Evolutionary conservation across 2,113 vertebrate genomes (phyloP), one percentile per base, ranked within the genome.

Genomic region (Cyanistes caeruleus): DNA sequence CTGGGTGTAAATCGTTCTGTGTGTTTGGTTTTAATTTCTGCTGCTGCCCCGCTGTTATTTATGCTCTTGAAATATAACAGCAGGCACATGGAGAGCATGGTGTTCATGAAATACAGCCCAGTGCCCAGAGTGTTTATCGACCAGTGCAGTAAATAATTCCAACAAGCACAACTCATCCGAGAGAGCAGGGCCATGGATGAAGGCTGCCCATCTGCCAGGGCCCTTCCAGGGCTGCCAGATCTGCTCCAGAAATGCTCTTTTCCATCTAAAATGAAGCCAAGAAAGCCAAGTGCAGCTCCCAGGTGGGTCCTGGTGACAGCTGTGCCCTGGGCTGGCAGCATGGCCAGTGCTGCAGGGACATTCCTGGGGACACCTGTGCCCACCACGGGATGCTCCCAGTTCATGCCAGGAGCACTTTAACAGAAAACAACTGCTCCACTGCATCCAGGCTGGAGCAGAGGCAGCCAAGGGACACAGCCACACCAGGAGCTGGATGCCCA

Each of bases 121-220:
- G 74, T 89, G 87, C 87, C 91, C 62, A 18, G 18, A 17, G 78
- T 43, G 60, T 58, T 91, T 85, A 96, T 93, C 33, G 70, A 95
- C 52, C 63, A 6, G 16, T 0, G 53, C 77, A 37, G 70, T 87
- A 92, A 97, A 90, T 91, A 85, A 93, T 69, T 51, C 70, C 91
- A 91, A 60, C 39, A 14, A 87, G 81, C 81, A 85, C 93, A 79
- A 63, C 63, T 91, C 78, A 92, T 65, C 78, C 11, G 1, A 74
- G 28, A 3, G 3, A 94, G 84, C 78, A 79, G 78, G 33, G 84
- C 72, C 15, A 0, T 3, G 5, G 22, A 39, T 8, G 2, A 43
- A 68, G 65, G 70, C 89, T 91, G 87, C 87, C 89, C 93, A 82
- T 91, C 84, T 94, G 94, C 86, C 84, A 80, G 59, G 25, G 21